Evolutionary conservation across 2,797 vertebrate species (phyloP), one percentile per base, ranked within the genome.

Genomic region (Telmatherina bonti): DNA sequence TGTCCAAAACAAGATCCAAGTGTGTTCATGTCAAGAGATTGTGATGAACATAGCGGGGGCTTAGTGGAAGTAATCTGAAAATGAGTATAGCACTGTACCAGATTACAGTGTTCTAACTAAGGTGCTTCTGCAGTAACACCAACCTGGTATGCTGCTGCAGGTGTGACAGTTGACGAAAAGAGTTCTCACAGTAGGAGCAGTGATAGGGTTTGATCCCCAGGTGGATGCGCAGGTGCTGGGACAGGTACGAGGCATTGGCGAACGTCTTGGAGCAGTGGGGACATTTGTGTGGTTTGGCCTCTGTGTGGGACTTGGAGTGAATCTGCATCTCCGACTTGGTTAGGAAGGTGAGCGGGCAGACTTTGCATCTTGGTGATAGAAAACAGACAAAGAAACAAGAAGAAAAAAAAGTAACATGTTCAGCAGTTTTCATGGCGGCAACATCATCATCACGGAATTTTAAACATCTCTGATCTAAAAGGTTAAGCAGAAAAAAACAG

Each of bases 261-360:
- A 99, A 99, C 13, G 97, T 98, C 89, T 98, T 99, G 91, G 98
- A 98, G 92, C 98, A 99, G 88, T 99, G 98, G 68, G 97, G 97
- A 94, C 97, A 99, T 94, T 99, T 99, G 94, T 99, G 98, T 65
- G 98, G 96, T 93, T 99, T 99, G 94, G 97, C 97, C 95, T 99
- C 98, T 5, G 98, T 99, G 93, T 99, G 98, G 30, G 98, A 97
- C 94, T 99, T 99, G 88, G 98, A 99, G 95, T 99, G 98, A 84
- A 99, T 97, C 93, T 99, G 98, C 98, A 99, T 99, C 92, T 99
- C 98, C 1, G 98, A 99, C 94, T 99, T 99, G 90, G 96, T 96
- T 91, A 99, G 94, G 91, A 99, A 99, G 89, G 97, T 99, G 89
- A 99, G 94, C 7, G 98, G 97, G 89, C 98, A 99, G 51, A 99